Evolutionary conservation across 2,113 vertebrate genomes (phyloP).

Genomic region (Tapirus terrestris): DNA sequence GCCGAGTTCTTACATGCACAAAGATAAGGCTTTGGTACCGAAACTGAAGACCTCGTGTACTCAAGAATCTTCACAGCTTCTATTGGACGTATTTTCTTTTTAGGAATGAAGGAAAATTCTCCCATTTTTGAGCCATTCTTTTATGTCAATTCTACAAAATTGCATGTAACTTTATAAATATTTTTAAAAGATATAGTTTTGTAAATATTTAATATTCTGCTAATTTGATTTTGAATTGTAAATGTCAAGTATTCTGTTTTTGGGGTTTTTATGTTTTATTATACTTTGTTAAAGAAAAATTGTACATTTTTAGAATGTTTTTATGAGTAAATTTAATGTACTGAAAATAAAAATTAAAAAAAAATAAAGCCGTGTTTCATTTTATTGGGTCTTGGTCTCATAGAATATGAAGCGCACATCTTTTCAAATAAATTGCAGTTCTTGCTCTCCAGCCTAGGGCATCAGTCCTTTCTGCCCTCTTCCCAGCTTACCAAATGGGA

Average conservation of each 20-base stretch:
- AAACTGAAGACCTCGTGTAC: slow-evolving; percentile 73
- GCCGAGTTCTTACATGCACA: slow-evolving; percentile 67
- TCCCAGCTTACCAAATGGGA: background rate
- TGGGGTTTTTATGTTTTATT: slow-evolving; percentile 93
- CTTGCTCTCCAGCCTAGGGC: background rate
- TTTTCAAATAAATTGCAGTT: background rate
- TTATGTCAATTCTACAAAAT: slow-evolving; percentile 87
- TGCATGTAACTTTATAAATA: slow-evolving; percentile 92
- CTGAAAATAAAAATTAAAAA: slow-evolving; percentile 89
- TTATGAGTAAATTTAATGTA: slow-evolving; percentile 94
- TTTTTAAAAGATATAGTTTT: slow-evolving; percentile 90
- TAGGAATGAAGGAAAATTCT: slow-evolving; percentile 89
- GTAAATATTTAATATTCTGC: slow-evolving; percentile 92
- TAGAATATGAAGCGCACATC: background rate
- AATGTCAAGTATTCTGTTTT: slow-evolving; percentile 91
- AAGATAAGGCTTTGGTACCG: slow-evolving; percentile 57
- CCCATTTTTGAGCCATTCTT: slow-evolving; percentile 90
- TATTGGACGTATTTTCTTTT: slow-evolving; percentile 84
- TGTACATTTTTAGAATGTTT: slow-evolving; percentile 94
- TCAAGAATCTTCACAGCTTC: slow-evolving; percentile 80
- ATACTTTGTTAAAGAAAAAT: slow-evolving; percentile 92
- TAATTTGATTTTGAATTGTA: slow-evolving; percentile 92
- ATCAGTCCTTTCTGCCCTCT: background rate
- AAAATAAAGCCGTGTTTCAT: slow-evolving; percentile 52
- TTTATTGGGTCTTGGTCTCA: background rate